Percentiles rank a stretch among this genome's conserved stretches.
These are phyloP conservation scores for Philereme transversata DNA, from an alignment of 2,888 invertebrate species.

Conservation along the genomic window DNA sequence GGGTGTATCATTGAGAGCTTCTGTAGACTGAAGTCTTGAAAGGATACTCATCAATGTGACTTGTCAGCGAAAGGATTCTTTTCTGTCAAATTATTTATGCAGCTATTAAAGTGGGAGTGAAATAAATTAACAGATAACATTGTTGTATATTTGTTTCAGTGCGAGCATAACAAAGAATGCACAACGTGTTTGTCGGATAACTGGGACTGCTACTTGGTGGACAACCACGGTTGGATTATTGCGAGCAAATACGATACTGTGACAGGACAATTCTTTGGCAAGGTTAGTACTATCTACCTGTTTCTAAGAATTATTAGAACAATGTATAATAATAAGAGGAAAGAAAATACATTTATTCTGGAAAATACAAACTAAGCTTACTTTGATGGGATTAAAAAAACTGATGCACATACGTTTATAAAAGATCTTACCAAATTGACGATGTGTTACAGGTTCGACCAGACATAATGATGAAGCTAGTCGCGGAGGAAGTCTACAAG, in stretches of 20 bases:
- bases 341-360: neutral
- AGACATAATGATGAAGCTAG: slow-evolving; percentile 89
- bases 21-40: neutral
- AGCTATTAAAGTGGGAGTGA: no score
- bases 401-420: neutral
- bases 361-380: neutral
- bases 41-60: no score
- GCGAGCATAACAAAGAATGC: slow-evolving; percentile 77
- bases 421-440: neutral
- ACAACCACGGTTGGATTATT: slow-evolving; percentile 94
- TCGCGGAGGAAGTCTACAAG: slow-evolving; percentile 90
- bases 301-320: neutral
- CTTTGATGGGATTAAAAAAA: no score
- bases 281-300: slow-evolving; percentile 69
- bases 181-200: slow-evolving; percentile 82
- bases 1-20: slow-evolving; percentile 5
- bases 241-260: slow-evolving; percentile 88
- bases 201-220: slow-evolving; percentile 92
- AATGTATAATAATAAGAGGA: neutral
- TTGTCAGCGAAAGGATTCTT: neutral
- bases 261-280: slow-evolving; percentile 94
- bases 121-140: no score
- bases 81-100: no score
- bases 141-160: slow-evolving; percentile 55
- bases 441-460: slow-evolving; percentile 78